Evolutionary conservation across 2,888 invertebrate species (phyloP).

Genomic region (Xylocampa areola): DNA sequence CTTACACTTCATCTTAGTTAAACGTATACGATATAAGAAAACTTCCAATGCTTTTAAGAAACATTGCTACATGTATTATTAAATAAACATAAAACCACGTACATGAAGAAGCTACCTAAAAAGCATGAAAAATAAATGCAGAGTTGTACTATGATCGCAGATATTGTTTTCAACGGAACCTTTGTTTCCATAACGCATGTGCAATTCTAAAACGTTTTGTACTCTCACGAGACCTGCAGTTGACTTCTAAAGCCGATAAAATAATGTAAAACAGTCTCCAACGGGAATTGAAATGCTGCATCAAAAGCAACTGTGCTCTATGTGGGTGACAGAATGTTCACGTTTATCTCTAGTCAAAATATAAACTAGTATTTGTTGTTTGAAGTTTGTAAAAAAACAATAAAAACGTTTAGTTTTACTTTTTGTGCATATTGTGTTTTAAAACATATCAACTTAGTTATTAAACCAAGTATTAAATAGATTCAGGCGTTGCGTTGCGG

Average conservation of each 20-base stretch:
- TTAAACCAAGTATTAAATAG: no score
- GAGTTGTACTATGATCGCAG: slow-evolving; percentile 6
- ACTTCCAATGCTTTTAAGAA: no score
- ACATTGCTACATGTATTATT: no score
- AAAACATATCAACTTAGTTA: no score
- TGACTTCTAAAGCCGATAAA: slow-evolving; percentile 52
- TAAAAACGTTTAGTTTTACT: no score
- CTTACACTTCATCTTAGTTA: no score
- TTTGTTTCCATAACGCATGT: slow-evolving; percentile 15
- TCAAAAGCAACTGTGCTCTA: slow-evolving; percentile 7
- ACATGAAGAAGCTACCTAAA: not conserved
- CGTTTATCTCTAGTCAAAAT: not conserved
- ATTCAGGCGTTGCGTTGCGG: no score
- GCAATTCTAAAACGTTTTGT: slow-evolving; percentile 41
- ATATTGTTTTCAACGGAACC: slow-evolving; percentile 15
- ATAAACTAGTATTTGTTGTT: no score
- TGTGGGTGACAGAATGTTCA: slow-evolving; percentile 15
- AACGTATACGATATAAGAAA: no score
- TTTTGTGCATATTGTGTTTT: no score
- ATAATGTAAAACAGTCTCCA: slow-evolving; percentile 44
- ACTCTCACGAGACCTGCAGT: slow-evolving; percentile 36
- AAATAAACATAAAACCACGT: no score
- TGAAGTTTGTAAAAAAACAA: no score
- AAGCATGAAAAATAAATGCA: slow-evolving; percentile 2
- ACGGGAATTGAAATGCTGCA: slow-evolving; percentile 25